Evolutionary conservation across 2,113 vertebrate species (phyloP), one percentile per base, ranked within the genome.

Genomic region (Paraplagusia blochii): DNA sequence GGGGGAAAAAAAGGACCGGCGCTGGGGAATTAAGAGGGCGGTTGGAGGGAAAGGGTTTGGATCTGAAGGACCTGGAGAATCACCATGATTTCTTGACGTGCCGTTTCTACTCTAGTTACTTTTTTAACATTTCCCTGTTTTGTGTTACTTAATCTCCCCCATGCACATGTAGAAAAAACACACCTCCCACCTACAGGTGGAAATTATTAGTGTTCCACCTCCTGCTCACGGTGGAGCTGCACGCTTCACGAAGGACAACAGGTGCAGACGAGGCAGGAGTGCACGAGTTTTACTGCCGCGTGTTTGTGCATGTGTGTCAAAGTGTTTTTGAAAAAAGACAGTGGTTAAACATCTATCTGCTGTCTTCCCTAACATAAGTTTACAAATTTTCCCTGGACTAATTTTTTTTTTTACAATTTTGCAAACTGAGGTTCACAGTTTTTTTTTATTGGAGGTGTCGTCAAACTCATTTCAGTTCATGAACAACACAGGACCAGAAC

Each of bases 211-310:
- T 64, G 56, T 16, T 78, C 34, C 36, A 47, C 69, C 71, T 83
- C 65, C 72, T 79, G 69, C 62, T 74, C 58, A 44, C 53, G 17
- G 34, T 70, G 69, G 66, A 52, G 55, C 63, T 75, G 68, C 66
- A 45, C 66, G 64, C 66, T 74, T 66, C 55, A 39, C 59, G 54
- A 35, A 67, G 49, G 66, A 82, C 70, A 83, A 76, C 83, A 88
- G 85, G 77, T 88, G 82, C 80, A 56, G 3, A 22, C 77, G 65
- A 79, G 63, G 75, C 75, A 82, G 77, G 74, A 75, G 76, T 67
- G 74, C 63, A 66, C 53, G 63, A 69, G 64, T n/a, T 19, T 45
- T 34, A 18, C 17, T 58, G 40, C 9, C 14, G 48, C 48, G n/a
- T 44, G 53, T 62, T 14, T 63, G 16, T 19, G 44, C 16, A 33